These are phyloP conservation scores for Volucella inanis DNA, from an alignment of 2,888 invertebrate genomes.

Conservation along the genomic window DNA sequence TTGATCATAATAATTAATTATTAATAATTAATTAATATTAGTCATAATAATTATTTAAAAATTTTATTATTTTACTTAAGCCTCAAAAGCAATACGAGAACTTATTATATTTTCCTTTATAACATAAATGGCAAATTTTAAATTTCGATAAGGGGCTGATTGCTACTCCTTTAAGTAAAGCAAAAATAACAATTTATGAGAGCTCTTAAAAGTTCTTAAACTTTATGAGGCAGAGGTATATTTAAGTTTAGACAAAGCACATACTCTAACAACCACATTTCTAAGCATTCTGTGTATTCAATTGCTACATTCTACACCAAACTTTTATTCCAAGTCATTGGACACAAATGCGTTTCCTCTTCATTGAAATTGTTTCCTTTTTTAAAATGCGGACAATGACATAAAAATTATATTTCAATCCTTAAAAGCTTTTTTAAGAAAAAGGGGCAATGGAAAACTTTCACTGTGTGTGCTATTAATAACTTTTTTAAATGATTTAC, in stretches of 20 bases:
- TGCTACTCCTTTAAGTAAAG: neutral
- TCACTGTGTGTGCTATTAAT: too few species aligned
- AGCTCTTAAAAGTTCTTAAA: conserved; percentile 41
- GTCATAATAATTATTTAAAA: too few species aligned
- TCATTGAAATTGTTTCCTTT: neutral
- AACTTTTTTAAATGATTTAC: too few species aligned
- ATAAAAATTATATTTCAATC: too few species aligned
- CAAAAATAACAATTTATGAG: conserved; percentile 11
- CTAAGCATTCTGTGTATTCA: neutral
- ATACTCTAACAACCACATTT: conserved; percentile 31
- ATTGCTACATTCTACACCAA: conserved; percentile 43
- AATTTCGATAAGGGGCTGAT: conserved; percentile 27
- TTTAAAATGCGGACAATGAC: too few species aligned
- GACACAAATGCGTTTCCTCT: conserved; percentile 44
- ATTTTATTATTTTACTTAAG: neutral
- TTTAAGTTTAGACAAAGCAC: conserved; percentile 32
- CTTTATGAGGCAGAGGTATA: conserved; percentile 47
- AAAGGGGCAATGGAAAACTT: too few species aligned
- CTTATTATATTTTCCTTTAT: conserved; percentile 17
- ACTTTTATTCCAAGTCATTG: conserved; percentile 56
- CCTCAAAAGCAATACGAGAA: conserved; percentile 27
- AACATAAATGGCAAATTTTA: neutral
- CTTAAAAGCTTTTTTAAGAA: too few species aligned
- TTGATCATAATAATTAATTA: too few species aligned
- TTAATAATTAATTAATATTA: too few species aligned